Evolutionary conservation across 2,113 vertebrate species (phyloP), one percentile per base, ranked within the genome.

Genomic region (Terrapene triunguis): DNA sequence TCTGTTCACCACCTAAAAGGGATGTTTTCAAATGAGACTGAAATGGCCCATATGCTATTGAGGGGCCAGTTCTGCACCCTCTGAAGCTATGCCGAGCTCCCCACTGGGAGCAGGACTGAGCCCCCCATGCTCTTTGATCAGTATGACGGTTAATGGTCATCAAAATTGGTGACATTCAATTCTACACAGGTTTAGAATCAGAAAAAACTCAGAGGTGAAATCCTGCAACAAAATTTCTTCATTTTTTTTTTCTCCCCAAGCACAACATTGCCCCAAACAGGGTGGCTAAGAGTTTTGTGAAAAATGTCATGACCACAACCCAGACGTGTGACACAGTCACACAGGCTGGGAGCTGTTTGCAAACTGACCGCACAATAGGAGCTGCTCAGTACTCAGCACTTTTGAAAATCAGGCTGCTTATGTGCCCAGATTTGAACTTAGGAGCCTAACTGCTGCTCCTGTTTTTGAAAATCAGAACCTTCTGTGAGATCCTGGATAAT

Each of bases 1-100:
- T 8, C 93, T 98, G 76, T 99, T 99, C 81, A 99, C 96, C 88
- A 99, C 98, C 99, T 99, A 96, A 6, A 62, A 94, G 24, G 51
- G 7, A 87, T 42, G 62, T 38, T 89, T 53, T 84, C 80, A 24
- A 47, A 10, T 2, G 2, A 42, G 65, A 89, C 47, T 51, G 38
- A n/a, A 54, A 65, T 0, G 10, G 47, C 27, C 1, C 24, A 38
- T 3, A 0, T 0, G 5, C 48, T 22, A 21, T 47, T 13, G 8
- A 48, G 2, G 29, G 29, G 38, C 10, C 29, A 10, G 29, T 17
- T 19, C 50, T 7, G 10, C 13, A 24, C 32, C 42, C 25, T 25
- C 54, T 76, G 35, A 87, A 82, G 48, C 19, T 57, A 29, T 27
- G 13, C 42, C 3, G 1, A 11, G 10, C 24, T 25, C n/a, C 9